Evolutionary conservation across 1,140 invertebrate species (phyloP).

Genomic region (Samia ricini): DNA sequence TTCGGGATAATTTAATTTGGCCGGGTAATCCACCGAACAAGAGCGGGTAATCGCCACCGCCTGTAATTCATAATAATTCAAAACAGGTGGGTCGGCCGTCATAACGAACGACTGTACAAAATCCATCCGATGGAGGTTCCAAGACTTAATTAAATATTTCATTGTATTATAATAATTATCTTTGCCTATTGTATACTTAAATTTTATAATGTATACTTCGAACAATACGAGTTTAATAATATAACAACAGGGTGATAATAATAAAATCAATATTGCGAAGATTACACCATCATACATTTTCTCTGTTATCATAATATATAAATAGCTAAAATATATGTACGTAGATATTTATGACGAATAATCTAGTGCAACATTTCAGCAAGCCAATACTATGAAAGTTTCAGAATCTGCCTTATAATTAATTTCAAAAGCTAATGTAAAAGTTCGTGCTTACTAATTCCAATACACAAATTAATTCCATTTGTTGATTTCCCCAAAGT

Average conservation of each 20-base stretch:
- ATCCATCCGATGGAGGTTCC: slow-evolving; percentile 5
- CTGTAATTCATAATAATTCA: slow-evolving; percentile 32
- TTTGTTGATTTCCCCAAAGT: not conserved
- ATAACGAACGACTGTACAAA: slow-evolving; percentile 19
- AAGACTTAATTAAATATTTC: not conserved
- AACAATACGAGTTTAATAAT: too few relatives aligned
- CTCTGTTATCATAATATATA: too few relatives aligned
- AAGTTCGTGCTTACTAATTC: not conserved
- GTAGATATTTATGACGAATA: too few relatives aligned
- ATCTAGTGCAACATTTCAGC: too few relatives aligned
- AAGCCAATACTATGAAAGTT: too few relatives aligned
- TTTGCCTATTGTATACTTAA: too few relatives aligned
- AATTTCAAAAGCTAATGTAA: not conserved
- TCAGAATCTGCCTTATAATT: too few relatives aligned
- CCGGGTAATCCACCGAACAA: slow-evolving; percentile 23
- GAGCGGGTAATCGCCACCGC: slow-evolving; percentile 13
- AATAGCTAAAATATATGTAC: too few relatives aligned
- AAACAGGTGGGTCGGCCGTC: slow-evolving; percentile 24
- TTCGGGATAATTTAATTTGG: slow-evolving; percentile 32
- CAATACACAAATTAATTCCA: not conserved
- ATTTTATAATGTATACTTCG: too few relatives aligned
- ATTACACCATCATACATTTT: too few relatives aligned
- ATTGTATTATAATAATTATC: not conserved
- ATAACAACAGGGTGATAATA: too few relatives aligned
- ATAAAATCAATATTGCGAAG: too few relatives aligned